phyloP scores from a whole-genome alignment of 2,888 invertebrate species.

The Hartigia nigra region DNA sequence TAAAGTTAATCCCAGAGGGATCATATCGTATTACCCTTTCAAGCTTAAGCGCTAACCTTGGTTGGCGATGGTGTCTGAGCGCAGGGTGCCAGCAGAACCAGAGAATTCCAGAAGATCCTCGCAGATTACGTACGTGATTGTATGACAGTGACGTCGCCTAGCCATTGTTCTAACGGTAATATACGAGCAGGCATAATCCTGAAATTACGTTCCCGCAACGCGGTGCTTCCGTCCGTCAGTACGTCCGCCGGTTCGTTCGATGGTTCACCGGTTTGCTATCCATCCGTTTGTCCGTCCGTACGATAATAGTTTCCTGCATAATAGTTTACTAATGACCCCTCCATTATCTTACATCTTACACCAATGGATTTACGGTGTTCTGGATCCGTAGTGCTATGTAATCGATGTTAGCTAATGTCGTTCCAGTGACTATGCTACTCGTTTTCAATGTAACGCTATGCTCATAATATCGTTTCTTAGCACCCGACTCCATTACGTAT shows the following conservation, averaged over 20 bases:
- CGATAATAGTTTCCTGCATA: conserved; percentile 51
- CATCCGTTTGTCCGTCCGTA: conserved; percentile 1
- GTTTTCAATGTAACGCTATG: background rate
- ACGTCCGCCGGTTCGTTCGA: conserved; percentile 24
- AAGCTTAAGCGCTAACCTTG: conserved; percentile 27
- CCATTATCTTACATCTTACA: conserved; percentile 23
- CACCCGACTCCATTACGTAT: background rate
- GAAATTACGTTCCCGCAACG: conserved; percentile 53
- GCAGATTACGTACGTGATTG: conserved; percentile 55
- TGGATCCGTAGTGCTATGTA: conserved; percentile 3
- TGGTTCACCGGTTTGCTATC: conserved; percentile 26
- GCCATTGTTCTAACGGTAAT: conserved; percentile 53
- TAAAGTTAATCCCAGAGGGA: conserved; percentile 42
- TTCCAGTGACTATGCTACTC: background rate
- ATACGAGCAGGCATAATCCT: conserved; percentile 56
- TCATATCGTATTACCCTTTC: conserved; percentile 37
- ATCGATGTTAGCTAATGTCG: background rate
- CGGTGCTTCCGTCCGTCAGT: conserved; percentile 39
- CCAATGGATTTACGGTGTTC: conserved; percentile 8
- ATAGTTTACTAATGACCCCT: conserved; percentile 49
- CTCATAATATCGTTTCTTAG: background rate
- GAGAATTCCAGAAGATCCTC: conserved; percentile 50
- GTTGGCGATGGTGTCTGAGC: conserved; percentile 3
- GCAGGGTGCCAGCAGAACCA: conserved; percentile 6
- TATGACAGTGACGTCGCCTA: conserved; percentile 44